Evolutionary conservation across 2,888 invertebrate genomes (phyloP), one percentile per base, ranked within the genome.

Genomic region (Cephus sareptanus): DNA sequence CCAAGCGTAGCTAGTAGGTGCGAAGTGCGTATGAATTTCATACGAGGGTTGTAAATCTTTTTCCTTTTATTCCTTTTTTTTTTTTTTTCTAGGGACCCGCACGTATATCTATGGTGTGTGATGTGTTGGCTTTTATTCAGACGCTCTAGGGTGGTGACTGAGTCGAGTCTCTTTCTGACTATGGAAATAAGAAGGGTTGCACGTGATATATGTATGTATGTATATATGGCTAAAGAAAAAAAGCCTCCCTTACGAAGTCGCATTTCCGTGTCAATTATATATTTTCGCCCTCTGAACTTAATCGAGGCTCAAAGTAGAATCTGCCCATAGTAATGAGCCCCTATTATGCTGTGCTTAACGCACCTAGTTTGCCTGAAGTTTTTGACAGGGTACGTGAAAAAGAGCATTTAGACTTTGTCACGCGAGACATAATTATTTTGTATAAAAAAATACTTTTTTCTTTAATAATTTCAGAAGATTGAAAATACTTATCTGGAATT

Each of bases 11-110:
- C 81, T 40, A 81, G 82, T 85, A 87, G 87, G 89, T 86, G 87
- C 86, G 86, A 89, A 88, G 86, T 87, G 84, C 84, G 85, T 86
- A 87, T 87, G 89, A 87, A 88, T 88, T 86, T 86, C 85, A 87
- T 85, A 85, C 84, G 85, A 85, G 87, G 88, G 87, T 85, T 85
- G 85, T 81, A 84, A 84, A 83, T 87, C 85, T 88, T 85, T 86
- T 82, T 86, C 77, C 83, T 81, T 84, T 82, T 85, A 82, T 84
- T 85, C 82, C 79, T 79, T 74, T 75, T 74, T 70, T 70, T 30
- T 30, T n/a, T n/a, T 75, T 76, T 74, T 71, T 31, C 71, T 71
- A 79, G 81, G 75, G 81, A 81, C 69, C 77, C 76, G 75, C 75
- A 56, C 75, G 82, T 78, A 79, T 80, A 77, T 82, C 81, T 79